Evolutionary conservation across 2,888 invertebrate genomes (phyloP).

Genomic region (Drosophila neonasuta): DNA sequence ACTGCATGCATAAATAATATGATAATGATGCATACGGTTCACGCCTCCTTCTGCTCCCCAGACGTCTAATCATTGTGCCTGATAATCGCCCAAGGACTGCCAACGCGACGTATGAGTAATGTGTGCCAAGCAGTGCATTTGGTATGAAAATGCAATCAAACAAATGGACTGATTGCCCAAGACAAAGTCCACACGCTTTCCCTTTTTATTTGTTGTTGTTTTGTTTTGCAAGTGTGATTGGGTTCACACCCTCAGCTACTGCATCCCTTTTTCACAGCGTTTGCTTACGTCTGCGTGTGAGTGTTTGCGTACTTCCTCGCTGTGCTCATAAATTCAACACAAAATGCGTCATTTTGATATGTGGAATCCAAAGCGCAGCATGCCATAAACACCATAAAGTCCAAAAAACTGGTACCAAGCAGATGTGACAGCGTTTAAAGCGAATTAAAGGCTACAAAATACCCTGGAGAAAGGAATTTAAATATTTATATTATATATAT

Average conservation of each 20-base stretch:
- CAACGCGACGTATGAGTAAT: slow-evolving; percentile 61
- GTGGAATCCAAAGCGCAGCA: slow-evolving; percentile 54
- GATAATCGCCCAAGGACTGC: slow-evolving; percentile 35
- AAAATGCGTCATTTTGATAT: slow-evolving; percentile 56
- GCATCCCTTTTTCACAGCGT: slow-evolving; percentile 9
- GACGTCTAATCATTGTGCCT: slow-evolving; percentile 1
- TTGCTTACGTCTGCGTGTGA: slow-evolving; percentile 22
- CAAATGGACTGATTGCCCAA: slow-evolving; percentile 50
- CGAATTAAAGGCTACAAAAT: neutral
- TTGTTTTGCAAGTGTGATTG: slow-evolving; percentile 13
- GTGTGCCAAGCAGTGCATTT: slow-evolving; percentile 38
- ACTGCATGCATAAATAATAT: slow-evolving; percentile 39
- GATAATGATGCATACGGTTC: slow-evolving; percentile 27
- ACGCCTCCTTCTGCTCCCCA: slow-evolving; percentile 3
- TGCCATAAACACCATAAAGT: slow-evolving; percentile 48
- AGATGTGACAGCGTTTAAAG: slow-evolving; percentile 8
- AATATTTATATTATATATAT: too few relatives aligned
- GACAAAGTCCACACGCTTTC: slow-evolving; percentile 12
- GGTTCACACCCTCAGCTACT: slow-evolving; percentile 2
- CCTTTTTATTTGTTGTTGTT: neutral
- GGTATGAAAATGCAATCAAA: slow-evolving; percentile 71
- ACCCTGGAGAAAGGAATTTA: neutral
- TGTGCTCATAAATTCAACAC: slow-evolving; percentile 43
- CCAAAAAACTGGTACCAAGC: slow-evolving; percentile 27
- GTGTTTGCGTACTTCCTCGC: slow-evolving; percentile 8